Conservation (phyloP, 2,113 vertebrate genomes). For the Eira barbara region DNA sequence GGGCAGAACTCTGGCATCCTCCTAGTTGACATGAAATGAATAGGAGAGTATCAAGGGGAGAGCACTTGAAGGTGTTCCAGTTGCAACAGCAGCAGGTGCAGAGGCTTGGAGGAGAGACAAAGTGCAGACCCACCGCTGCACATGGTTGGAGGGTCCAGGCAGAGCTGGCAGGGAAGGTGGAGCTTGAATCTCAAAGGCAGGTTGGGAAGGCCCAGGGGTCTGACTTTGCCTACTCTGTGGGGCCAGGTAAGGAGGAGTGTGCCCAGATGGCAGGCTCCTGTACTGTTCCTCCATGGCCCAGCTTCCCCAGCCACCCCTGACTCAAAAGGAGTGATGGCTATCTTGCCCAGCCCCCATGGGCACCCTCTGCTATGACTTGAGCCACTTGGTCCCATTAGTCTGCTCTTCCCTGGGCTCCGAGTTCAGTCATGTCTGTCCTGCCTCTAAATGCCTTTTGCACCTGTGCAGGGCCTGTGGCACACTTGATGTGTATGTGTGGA, state of each 20-base stretch:
- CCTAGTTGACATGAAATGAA: neutral
- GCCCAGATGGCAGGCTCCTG: accelerated
- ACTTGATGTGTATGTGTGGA: no score
- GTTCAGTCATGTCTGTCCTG: neutral
- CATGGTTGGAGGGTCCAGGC: neutral
- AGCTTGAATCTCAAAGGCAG: neutral
- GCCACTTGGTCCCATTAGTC: no score
- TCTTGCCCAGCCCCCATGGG: neutral
- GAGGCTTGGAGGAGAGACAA: neutral
- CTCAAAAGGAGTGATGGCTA: neutral
- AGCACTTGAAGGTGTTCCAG: neutral
- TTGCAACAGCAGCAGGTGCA: no score
- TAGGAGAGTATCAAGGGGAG: accelerated
- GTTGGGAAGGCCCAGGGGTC: no score
- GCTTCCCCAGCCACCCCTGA: no score
- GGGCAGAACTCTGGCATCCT: neutral
- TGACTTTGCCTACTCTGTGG: no score
- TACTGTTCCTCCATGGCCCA: neutral
- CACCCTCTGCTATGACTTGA: neutral
- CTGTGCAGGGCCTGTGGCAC: neutral
- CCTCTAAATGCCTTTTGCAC: neutral
- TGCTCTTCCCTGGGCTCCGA: neutral
- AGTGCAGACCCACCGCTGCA: neutral
- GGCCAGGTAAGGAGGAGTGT: neutral
- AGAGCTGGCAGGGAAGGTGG: neutral